A percentile compares a stretch with the other conserved stretches of the same genome.
phyloP scores from a whole-genome alignment of 2,113 vertebrate species.

The Formicarius rufipectus region DNA sequence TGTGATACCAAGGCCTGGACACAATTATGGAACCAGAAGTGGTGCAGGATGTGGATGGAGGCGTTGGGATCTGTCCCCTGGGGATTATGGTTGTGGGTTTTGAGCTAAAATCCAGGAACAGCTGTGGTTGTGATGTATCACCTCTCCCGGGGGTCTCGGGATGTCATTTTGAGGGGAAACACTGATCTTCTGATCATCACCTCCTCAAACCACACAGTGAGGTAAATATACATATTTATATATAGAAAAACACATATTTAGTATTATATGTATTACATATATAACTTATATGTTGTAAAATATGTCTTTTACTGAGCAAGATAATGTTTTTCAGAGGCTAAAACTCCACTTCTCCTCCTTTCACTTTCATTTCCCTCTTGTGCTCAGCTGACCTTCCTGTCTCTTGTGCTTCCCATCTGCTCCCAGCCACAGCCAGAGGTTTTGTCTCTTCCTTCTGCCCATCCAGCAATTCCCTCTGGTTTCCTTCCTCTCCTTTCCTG shows the following conservation, averaged over 20 bases:
- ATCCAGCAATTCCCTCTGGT: not conserved
- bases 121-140: accelerated
- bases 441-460: not conserved
- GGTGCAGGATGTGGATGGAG: not conserved
- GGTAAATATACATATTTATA: accelerated
- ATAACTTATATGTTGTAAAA: not conserved
- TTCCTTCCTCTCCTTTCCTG: not conserved
- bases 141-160: not conserved
- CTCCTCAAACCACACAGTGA: accelerated
- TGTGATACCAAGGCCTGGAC: not conserved
- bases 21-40: not conserved
- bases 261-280: not conserved
- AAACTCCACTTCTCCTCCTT: not conserved
- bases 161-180: not conserved
- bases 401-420: not conserved
- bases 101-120: not conserved
- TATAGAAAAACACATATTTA: accelerated
- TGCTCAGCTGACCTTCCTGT: not conserved
- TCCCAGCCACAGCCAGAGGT: accelerated
- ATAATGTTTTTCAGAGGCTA: accelerated
- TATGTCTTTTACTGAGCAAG: accelerated
- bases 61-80: accelerated
- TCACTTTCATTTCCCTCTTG: not conserved
- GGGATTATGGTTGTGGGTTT: accelerated
- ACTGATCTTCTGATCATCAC: not conserved